A percentile compares a stretch with the other conserved stretches of the same genome.
phyloP scores from a whole-genome alignment of 2,888 invertebrate genomes.

The Hydriomena furcata region DNA sequence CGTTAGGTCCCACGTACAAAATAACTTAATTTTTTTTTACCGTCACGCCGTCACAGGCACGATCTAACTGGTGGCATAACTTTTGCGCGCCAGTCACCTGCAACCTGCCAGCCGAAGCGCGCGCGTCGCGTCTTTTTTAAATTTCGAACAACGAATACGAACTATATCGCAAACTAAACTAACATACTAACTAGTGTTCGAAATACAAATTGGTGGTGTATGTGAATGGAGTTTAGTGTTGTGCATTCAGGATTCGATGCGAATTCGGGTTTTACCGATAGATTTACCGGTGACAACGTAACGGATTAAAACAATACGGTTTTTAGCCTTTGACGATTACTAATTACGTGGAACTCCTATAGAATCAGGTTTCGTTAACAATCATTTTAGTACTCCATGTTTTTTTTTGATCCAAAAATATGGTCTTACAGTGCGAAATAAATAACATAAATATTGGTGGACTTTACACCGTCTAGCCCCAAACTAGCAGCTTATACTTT shows the following conservation, averaged over 20 bases:
- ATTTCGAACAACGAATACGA: constrained; percentile 47
- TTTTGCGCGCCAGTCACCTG: constrained; percentile 73
- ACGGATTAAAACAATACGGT: constrained; percentile 45
- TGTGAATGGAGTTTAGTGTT: constrained; percentile 53
- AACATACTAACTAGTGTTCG: constrained; percentile 52
- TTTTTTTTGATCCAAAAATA: no score
- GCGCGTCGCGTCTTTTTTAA: constrained; percentile 58
- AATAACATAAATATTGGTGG: no score
- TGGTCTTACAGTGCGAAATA: no score
- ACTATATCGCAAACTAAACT: constrained; percentile 40
- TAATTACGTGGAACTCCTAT: no score
- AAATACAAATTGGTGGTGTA: constrained; percentile 56
- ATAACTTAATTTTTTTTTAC: constrained; percentile 52
- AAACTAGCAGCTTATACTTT: no score
- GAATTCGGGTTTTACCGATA: constrained; percentile 52
- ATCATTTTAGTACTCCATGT: no score
- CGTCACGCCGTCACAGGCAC: constrained; percentile 56
- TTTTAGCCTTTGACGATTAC: constrained; percentile 36
- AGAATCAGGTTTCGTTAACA: no score
- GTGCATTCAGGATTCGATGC: constrained; percentile 64
- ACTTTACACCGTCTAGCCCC: no score
- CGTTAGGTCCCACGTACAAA: constrained; percentile 59
- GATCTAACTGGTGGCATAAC: constrained; percentile 19
- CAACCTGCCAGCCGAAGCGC: constrained; percentile 65
- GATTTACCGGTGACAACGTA: constrained; percentile 60